Evolutionary conservation across 2,113 vertebrate genomes (phyloP).

Genomic region (Pomatorhinus ruficollis): DNA sequence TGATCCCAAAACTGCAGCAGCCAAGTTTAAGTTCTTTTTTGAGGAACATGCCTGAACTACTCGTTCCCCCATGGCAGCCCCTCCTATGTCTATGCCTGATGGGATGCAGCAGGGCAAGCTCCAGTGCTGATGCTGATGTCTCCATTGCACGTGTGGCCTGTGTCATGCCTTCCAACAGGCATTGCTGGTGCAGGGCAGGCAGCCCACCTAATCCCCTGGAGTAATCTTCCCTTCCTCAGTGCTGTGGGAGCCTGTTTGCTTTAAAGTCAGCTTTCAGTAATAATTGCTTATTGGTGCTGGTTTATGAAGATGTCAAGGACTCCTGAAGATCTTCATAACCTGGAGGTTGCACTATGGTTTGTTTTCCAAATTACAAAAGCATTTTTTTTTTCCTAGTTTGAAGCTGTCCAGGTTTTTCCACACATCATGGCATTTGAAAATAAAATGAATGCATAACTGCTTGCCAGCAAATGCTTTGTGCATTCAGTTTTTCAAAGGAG

Average conservation of each 20-base stretch:
- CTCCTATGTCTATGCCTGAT: fast-evolving
- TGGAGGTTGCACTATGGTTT: background rate
- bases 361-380: background rate
- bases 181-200: background rate
- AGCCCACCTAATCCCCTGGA: background rate
- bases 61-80: background rate
- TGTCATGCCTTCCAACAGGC: background rate
- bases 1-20: background rate
- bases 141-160: background rate
- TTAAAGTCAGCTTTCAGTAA: background rate
- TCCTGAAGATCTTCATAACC: background rate
- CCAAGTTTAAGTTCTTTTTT: background rate
- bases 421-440: background rate
- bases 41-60: background rate
- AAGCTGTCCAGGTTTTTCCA: background rate
- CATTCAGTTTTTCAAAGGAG: constrained; percentile 1
- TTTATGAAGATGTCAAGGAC: background rate
- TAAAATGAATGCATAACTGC: background rate
- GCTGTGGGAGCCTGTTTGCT: background rate
- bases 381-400: background rate
- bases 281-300: background rate
- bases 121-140: background rate
- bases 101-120: background rate
- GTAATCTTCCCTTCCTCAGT: background rate
- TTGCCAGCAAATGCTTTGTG: background rate